Base-by-base conservation (phyloP, 2,888 invertebrate genomes). In the Toxonevra muliebris region DNA sequence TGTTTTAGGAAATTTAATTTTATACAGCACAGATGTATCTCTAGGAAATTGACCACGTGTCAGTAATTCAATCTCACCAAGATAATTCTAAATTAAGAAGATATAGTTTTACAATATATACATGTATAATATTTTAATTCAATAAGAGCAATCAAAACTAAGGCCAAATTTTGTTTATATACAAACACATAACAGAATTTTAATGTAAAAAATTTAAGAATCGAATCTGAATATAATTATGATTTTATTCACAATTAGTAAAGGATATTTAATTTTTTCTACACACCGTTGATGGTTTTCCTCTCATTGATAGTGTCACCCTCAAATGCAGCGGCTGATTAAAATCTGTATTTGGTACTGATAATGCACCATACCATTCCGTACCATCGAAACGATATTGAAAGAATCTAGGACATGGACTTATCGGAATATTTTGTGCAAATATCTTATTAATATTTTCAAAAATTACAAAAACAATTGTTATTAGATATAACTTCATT, bases 1-100 rank as follows among this genome's bases (percentile, higher is more conserved):
- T 55, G 86, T 87, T 63, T 88, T 85, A 0, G 91, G 91, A 79
- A 91, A 91, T 72, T 86, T 85, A 0, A 91, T 85, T 70, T 86
- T 86, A 78, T 90, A 91, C 11, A 80, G 74, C 3, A 88, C 81
- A 0, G 86, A 84, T 20, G 81, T 77, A 57, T 84, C 79, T n/a
- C 79, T 75, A 42, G 72, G 68, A 13, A 84, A 80, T 58, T 82
- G 80, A 53, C 84, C 83, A 13, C 85, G 83, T 7, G 87, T 86
- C 0, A 87, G 76, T 7, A 90, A 82, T 70, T 88, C 87, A 57
- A 91, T 83, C 61, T 86, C 87, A 0, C 91, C 90, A 50, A 88
- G 86, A 76, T 89, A 89, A 55, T 86, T 87, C 90, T 90, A 81
- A 30, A 30, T 30, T 30, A 30, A 4, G 30, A 30, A 30, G 7